Evolutionary conservation across 2,797 vertebrate species (phyloP), one percentile per base, ranked within the genome.

Genomic region (Gallirallus australis): DNA sequence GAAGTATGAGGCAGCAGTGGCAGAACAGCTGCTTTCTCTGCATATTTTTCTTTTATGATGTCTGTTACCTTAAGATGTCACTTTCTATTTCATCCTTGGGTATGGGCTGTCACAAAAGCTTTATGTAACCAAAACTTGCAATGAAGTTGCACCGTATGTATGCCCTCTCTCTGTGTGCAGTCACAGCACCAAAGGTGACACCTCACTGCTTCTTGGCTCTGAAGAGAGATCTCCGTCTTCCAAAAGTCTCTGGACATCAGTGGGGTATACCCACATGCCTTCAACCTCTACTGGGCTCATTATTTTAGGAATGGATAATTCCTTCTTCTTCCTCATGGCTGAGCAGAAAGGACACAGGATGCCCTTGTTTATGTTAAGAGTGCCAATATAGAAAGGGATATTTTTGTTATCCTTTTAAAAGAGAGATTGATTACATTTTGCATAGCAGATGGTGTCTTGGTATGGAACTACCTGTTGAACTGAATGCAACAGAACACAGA

Each of bases 381-480:
- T 82, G 37, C 27, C 54, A 78, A 25, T 27, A 48, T 18, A 53
- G 78, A 86, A 91, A 54, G 10, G 12, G 6, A 1, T 16, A 59
- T n/a, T 77, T 92, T 47, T 75, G 31, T 85, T 86, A 75, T 73
- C 48, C 57, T 86, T 96, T 82, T 61, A 63, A 95, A 93, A 53
- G 56, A 53, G 50, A 95, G 52, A 81, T 87, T 88, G 40, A 63
- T 96, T 92, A 82, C 40, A 37, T 75, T 96, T 97, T 64, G 50
- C 28, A 63, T 79, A 89, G 35, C 95, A 97, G 96, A 96, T 96
- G 94, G 77, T 82, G 27, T 96, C 86, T 96, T 96, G 75, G 48
- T 93, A 91, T 91, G 85, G 45, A 70, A 64, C 76, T 94, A 94
- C 71, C 65, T 96, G 63, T 94, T 93, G 75, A 82, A 78, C 21